Evolutionary conservation across 2,888 invertebrate species (phyloP).

Genomic region (Eilema depressum): DNA sequence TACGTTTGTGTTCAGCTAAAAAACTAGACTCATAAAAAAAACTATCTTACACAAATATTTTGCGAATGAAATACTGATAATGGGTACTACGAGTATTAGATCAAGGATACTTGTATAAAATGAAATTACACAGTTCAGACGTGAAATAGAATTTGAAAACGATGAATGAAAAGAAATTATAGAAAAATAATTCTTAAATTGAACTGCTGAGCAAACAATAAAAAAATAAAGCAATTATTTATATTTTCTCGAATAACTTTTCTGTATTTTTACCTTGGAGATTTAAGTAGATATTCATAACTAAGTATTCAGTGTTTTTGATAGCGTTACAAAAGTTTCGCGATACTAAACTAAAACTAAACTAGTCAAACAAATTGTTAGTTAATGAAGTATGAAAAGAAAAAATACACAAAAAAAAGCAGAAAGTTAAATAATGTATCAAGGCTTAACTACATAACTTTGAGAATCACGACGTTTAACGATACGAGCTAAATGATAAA

Average conservation of each 20-base stretch:
- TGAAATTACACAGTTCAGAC: too few species aligned
- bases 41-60: too few species aligned
- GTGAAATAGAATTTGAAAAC: too few species aligned
- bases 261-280: too few species aligned
- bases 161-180: background rate
- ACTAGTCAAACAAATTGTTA: background rate
- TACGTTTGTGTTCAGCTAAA: too few species aligned
- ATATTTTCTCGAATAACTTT: background rate
- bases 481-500: constrained; percentile 3
- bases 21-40: too few species aligned
- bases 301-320: background rate
- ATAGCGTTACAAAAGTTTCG: background rate
- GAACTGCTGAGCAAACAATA: background rate
- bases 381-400: too few species aligned
- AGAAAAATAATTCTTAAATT: background rate
- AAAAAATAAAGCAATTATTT: background rate
- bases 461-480: background rate
- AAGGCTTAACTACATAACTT: background rate
- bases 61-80: too few species aligned
- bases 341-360: background rate
- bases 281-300: background rate
- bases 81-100: too few species aligned
- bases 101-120: too few species aligned
- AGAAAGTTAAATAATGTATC: background rate
- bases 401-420: too few species aligned